phyloP scores from a whole-genome alignment of 1,140 invertebrate genomes.

The Samia ricini region DNA sequence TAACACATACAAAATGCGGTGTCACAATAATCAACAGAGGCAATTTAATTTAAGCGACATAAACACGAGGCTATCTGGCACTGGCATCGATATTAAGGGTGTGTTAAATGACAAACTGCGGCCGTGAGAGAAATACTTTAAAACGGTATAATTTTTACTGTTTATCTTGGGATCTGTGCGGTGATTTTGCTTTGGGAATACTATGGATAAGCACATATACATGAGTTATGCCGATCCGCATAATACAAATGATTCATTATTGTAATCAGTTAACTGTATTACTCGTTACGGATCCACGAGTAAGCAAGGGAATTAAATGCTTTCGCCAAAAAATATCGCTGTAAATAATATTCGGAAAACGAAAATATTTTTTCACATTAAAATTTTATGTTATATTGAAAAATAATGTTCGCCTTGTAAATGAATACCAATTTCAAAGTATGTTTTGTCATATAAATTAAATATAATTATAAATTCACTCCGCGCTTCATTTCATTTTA shows the following conservation, averaged over 20 bases:
- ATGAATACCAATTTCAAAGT: too few species aligned
- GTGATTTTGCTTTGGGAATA: conserved; percentile 51
- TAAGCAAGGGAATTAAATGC: conserved; percentile 30
- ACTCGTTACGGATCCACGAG: conserved; percentile 26
- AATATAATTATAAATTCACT: too few species aligned
- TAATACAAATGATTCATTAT: conserved; percentile 35
- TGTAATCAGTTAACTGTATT: conserved; percentile 22
- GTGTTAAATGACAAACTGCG: conserved; percentile 72
- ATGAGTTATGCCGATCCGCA: not conserved
- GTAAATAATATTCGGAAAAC: not conserved
- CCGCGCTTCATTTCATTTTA: too few species aligned
- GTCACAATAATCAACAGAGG: conserved; percentile 68
- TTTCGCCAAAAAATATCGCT: conserved; percentile 23
- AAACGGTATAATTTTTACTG: conserved; percentile 62
- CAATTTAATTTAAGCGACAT: conserved; percentile 74
- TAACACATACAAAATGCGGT: conserved; percentile 53
- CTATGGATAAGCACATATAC: conserved; percentile 30
- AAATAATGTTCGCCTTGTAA: too few species aligned
- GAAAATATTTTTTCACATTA: too few species aligned
- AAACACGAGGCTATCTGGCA: conserved; percentile 64
- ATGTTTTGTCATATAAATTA: too few species aligned
- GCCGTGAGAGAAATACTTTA: conserved; percentile 61
- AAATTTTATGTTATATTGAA: too few species aligned
- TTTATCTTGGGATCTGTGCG: conserved; percentile 54
- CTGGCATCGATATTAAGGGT: conserved; percentile 69